Evolutionary conservation across 2,888 invertebrate genomes (phyloP), one percentile per base, ranked within the genome.

Genomic region (Kuschelorhynchus macadamiae): DNA sequence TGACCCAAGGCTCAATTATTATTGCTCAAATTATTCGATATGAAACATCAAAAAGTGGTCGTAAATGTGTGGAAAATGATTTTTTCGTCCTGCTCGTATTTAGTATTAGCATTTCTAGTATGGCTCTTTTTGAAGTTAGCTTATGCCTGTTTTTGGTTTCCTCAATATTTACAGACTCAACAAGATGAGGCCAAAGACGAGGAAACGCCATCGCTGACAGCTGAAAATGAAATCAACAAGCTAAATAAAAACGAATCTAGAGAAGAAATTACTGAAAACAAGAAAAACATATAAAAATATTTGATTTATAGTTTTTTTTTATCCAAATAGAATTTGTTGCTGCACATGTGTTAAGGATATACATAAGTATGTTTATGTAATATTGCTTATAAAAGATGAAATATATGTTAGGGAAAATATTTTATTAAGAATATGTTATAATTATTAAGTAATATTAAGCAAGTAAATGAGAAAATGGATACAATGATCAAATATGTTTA

Each of bases 31-130:
- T 9, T 25, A 25, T 14, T 25, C 1, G 61, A 60, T 18, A 67
- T 71, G 70, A 61, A 66, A 74, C 77, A 91, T 90, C 91, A 91
- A 81, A 87, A 90, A 86, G 89, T 92, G 0, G 85, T 86, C 17
- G 89, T 91, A 30, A 89, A 91, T 79, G 86, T 88, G 71, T 88
- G 88, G 86, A 87, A 87, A 68, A 91, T 92, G 90, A 81, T 87
- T 0, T 86, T 87, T 76, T 87, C 89, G 0, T 89, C 90, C 80
- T 77, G 87, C 36, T 86, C 87, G 11, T 92, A 91, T 76, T 84
- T 89, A 47, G 85, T 85, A 0, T 79, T 92, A 49, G 89, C 90
- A 0, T 87, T 86, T 14, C 81, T 88, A 16, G 88, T 87, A 11
- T 91, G 91, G 89, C 75, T 91, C 32, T 88, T 91, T 81, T 79